Base-by-base conservation (phyloP, 2,888 invertebrate species). In the Nemapogon koenigi region DNA sequence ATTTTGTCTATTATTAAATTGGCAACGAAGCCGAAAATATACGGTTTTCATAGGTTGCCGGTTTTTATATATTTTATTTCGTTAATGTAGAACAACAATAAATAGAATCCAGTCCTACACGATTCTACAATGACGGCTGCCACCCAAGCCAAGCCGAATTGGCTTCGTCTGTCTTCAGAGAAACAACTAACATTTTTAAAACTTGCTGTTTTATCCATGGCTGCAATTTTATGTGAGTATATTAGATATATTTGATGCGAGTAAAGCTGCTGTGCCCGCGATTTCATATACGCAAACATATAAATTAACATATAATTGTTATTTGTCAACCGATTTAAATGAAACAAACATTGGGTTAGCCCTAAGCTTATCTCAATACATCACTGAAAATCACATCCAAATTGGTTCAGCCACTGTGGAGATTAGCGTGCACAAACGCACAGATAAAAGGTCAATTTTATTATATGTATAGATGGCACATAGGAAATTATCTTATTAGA, bases 161-260 rank as follows among this genome's bases (percentile, higher is more conserved):
- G 72, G 44, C 62, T 62, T 44, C 66, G 72, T 49, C 62, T 76
- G 27, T 63, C 78, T 40, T 71, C 79, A 40, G 78, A 76, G 53
- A 80, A 80, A 63, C 78, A 80, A 57, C 69, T 79, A 51, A 80
- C 79, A 45, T 78, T 80, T 49, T 63, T 80, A 57, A 80, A 94
- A 63, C 75, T 97, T 55, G 86, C 91, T 48, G 91, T 97, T 62
- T 83, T 97, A 50, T 89, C 96, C 37, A 83, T 94, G 64, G 96
- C 95, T 52, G 91, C 93, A 39, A 88, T 97, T 60, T 81, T 97
- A 55, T 95, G 97, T 97, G 83, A 88, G 92, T 87, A 57, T 46
- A 47, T 41, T 33, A 29, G 40, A 19, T 38, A 13, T 15, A 15
- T 14, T 19, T 11, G 10, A 22, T 22, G 10, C 22, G 22, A 22